Conservation (phyloP, 2,797 vertebrate species). For the Phrynocephalus guinanensis region DNA sequence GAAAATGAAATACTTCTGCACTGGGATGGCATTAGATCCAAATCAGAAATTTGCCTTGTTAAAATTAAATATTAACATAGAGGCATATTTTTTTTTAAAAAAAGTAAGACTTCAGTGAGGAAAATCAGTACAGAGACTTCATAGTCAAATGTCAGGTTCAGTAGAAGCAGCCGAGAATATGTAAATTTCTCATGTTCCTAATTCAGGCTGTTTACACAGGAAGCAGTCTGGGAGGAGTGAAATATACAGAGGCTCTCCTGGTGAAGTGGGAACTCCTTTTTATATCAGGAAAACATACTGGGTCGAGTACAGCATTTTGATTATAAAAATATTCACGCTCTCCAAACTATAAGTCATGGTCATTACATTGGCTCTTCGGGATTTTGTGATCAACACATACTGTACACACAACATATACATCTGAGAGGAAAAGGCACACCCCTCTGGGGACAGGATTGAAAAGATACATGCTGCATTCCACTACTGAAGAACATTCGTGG, state of each 20-base stretch:
- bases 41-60: slow-evolving; percentile 33
- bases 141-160: not conserved
- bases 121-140: not conserved
- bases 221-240: not conserved
- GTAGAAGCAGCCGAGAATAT: not conserved
- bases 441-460: too few relatives aligned
- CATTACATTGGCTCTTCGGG: not conserved
- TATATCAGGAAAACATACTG: not conserved
- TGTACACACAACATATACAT: too few relatives aligned
- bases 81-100: slow-evolving; percentile 20
- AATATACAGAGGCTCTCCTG: not conserved
- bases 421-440: too few relatives aligned
- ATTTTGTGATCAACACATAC: too few relatives aligned
- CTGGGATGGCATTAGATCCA: not conserved
- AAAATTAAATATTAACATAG: slow-evolving; percentile 25
- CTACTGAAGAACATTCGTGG: too few relatives aligned
- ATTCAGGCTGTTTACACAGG: not conserved
- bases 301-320: not conserved
- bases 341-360: not conserved
- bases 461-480: too few relatives aligned
- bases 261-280: not conserved
- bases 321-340: not conserved
- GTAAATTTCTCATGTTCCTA: not conserved
- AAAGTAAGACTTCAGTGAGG: not conserved
- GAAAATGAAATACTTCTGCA: slow-evolving; percentile 26